Evolutionary conservation across 2,888 invertebrate genomes (phyloP), one percentile per base, ranked within the genome.

Genomic region (Blastobasis lacticolella): DNA sequence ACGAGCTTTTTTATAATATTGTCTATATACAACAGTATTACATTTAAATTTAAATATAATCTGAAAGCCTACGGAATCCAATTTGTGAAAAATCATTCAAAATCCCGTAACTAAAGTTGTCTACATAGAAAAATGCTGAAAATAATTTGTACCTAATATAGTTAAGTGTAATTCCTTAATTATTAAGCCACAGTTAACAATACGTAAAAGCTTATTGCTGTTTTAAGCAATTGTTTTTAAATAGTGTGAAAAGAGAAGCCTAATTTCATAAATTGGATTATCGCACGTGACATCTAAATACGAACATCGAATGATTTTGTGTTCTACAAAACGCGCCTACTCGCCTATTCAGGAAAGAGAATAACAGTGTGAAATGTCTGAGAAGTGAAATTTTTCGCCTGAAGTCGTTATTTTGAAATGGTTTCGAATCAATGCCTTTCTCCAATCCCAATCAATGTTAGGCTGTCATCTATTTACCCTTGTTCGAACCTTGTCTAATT

Each of bases 1-100:
- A 73, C 77, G 78, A 82, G 84, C 83, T 85, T 85, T 82, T 82
- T n/a, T 44, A 44, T 46, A 83, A 78, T 81, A 81, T 75, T 73
- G 58, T 71, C 64, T 74, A 69, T 72, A 75, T 45, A 40, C 69
- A 69, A 66, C 63, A 69, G 65, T 71, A 69, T 71, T 69, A 66
- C 66, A 71, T 70, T 69, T 71, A 72, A 69, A 71, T 72, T 71
- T 63, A 57, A 52, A 56, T 60, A 60, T 59, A 60, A 54, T 54
- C 49, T 64, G 58, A 60, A 61, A 54, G 60, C 54, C 56, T 59
- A 61, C 64, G 58, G 66, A 63, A 67, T 66, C 68, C 67, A 67
- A 63, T 67, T 75, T 74, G 67, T 76, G 73, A 73, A 70, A 69
- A 58, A 53, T 54, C 57, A 62, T 64, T 66, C 64, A 57, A 59